Conservation (phyloP, 2,888 invertebrate species). For the Myopa testacea region DNA sequence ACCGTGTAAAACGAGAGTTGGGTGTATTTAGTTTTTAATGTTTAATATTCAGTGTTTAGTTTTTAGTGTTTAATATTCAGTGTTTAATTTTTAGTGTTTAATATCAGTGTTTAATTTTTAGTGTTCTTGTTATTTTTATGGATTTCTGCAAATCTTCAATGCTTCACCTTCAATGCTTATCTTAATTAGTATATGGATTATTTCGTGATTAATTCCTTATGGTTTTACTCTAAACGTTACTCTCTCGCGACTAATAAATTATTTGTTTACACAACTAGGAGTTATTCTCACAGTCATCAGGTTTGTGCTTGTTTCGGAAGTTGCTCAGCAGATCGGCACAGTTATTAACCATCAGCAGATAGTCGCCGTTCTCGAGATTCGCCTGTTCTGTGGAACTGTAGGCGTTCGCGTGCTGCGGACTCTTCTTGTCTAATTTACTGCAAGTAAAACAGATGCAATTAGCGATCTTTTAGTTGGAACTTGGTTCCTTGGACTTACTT, state of each 20-base stretch:
- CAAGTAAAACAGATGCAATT: not conserved
- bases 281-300: slow-evolving; percentile 69
- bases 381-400: slow-evolving; percentile 55
- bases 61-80: too few species aligned
- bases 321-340: slow-evolving; percentile 75
- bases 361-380: slow-evolving; percentile 67
- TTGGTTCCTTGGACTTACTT: slow-evolving; percentile 53
- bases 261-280: slow-evolving; percentile 63
- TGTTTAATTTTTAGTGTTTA: not conserved
- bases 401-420: slow-evolving; percentile 51
- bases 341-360: slow-evolving; percentile 73
- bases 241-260: not conserved
- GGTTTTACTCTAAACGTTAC: not conserved
- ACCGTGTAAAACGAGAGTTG: too few species aligned
- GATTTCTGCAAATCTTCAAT: slow-evolving; percentile 41
- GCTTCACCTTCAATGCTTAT: slow-evolving; percentile 27
- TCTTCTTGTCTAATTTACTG: slow-evolving; percentile 54
- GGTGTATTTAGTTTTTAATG: too few species aligned
- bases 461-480: too few species aligned
- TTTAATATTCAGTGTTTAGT: too few species aligned
- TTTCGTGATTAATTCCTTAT: slow-evolving; percentile 12
- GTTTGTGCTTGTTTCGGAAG: slow-evolving; percentile 69
- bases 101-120: slow-evolving; percentile 30
- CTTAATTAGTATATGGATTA: slow-evolving; percentile 36
- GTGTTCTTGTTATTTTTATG: slow-evolving; percentile 31